Percentiles rank a stretch among this genome's conserved stretches.
Conservation (phyloP, 1,140 invertebrate species). For the Eubasilissa regina region DNA sequence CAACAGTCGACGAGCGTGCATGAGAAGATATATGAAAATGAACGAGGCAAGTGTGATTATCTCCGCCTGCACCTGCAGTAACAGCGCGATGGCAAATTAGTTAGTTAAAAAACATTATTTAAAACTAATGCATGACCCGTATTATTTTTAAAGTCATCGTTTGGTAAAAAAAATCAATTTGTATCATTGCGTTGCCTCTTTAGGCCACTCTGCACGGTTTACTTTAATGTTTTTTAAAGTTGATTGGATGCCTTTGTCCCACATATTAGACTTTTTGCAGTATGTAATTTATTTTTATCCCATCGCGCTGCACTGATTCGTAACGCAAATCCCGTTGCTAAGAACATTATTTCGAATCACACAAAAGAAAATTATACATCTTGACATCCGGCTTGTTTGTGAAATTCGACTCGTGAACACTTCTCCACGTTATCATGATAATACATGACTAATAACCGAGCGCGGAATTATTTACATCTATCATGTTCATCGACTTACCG, state of each 20-base stretch:
- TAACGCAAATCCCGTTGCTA: background rate
- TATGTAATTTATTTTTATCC: background rate
- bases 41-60: background rate
- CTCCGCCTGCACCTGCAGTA: background rate
- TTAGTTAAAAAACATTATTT: background rate
- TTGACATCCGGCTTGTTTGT: background rate
- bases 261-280: background rate
- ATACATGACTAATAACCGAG: background rate
- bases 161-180: too few relatives aligned
- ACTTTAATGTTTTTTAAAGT: too few relatives aligned
- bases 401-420: background rate
- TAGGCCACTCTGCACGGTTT: too few relatives aligned
- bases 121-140: too few relatives aligned
- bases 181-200: too few relatives aligned
- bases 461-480: background rate
- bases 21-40: background rate
- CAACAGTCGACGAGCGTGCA: background rate
- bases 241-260: too few relatives aligned
- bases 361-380: background rate
- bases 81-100: background rate
- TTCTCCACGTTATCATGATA: background rate
- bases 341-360: background rate
- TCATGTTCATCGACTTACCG: too few relatives aligned
- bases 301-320: background rate
- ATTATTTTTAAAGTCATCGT: too few relatives aligned